Percentiles rank a stretch among this genome's conserved stretches.
phyloP scores from a whole-genome alignment of 1,140 invertebrate genomes.

The Drosophila trapezifrons region DNA sequence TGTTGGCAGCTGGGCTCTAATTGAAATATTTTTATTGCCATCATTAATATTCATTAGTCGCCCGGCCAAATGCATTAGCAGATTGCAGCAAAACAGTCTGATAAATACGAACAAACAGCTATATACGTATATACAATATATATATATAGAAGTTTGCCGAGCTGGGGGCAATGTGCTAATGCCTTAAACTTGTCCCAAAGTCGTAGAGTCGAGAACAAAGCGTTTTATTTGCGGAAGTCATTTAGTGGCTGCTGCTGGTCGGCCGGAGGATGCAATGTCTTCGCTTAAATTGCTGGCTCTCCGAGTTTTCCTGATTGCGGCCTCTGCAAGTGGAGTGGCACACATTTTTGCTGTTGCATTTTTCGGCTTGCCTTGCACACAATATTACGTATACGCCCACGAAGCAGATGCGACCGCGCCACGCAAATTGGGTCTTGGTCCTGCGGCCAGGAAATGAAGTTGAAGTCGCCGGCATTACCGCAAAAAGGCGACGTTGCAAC shows the following conservation, averaged over 20 bases:
- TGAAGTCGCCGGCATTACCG: conserved; percentile 68
- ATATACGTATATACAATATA: too few species aligned
- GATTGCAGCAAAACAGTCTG: conserved; percentile 62
- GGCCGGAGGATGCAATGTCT: conserved; percentile 54
- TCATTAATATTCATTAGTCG: conserved; percentile 79
- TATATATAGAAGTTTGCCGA: not conserved
- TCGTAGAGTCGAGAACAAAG: conserved; percentile 42
- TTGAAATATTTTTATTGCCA: conserved; percentile 81
- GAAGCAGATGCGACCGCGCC: conserved; percentile 42
- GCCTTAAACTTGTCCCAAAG: conserved; percentile 63
- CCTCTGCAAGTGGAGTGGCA: conserved; percentile 10
- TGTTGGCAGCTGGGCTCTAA: conserved; percentile 77
- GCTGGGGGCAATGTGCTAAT: conserved; percentile 53
- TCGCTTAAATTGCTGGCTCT: conserved; percentile 33
- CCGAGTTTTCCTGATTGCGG: conserved; percentile 44
- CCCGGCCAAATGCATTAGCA: conserved; percentile 72
- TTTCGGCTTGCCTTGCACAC: conserved; percentile 30
- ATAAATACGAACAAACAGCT: conserved; percentile 70
- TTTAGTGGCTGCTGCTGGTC: conserved; percentile 58
- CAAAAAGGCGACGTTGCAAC: conserved; percentile 69
- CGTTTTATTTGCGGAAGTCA: conserved; percentile 81
- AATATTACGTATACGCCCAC: conserved; percentile 78
- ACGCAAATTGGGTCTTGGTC: conserved; percentile 68
- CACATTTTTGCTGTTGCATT: conserved; percentile 32
- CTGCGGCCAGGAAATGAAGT: conserved; percentile 67